Evolutionary conservation across 2,797 vertebrate genomes (phyloP).

Genomic region (Vipera ursinii): DNA sequence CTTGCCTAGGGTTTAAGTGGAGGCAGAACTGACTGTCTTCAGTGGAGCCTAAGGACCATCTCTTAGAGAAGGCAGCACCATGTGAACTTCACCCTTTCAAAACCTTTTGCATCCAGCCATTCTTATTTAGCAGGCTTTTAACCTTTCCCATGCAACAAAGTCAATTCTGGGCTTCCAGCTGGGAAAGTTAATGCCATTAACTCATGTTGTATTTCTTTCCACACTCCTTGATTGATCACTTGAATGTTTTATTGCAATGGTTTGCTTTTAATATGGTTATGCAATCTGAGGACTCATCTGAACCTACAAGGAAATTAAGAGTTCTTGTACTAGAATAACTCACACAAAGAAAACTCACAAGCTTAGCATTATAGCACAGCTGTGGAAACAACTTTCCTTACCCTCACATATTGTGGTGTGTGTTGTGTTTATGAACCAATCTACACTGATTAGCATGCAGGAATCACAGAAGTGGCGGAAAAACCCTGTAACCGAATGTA

Average conservation of each 20-base stretch:
- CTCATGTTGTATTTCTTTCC: neutral
- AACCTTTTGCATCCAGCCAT: neutral
- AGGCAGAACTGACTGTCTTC: neutral
- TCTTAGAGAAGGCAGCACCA: neutral
- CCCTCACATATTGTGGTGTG: neutral
- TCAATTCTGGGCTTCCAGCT: neutral
- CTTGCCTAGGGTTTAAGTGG: neutral
- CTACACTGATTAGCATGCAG: conserved; percentile 37
- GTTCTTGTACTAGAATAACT: neutral
- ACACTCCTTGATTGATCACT: neutral
- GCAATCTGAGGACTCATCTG: neutral
- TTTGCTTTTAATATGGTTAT: neutral
- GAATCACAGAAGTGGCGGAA: neutral
- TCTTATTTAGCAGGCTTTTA: neutral
- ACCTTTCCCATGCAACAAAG: neutral
- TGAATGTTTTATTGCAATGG: neutral
- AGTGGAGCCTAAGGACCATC: too few relatives aligned
- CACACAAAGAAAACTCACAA: neutral
- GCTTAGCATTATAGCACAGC: neutral
- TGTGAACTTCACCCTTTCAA: neutral
- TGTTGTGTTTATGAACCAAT: conserved; percentile 27
- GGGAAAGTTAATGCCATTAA: neutral
- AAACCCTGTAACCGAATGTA: neutral
- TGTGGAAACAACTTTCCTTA: neutral
- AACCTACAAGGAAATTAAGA: neutral